Percentiles rank a stretch among this genome's conserved stretches.
Evolutionary conservation across 2,113 vertebrate species (phyloP).

Genomic region (Symphodus melops): DNA sequence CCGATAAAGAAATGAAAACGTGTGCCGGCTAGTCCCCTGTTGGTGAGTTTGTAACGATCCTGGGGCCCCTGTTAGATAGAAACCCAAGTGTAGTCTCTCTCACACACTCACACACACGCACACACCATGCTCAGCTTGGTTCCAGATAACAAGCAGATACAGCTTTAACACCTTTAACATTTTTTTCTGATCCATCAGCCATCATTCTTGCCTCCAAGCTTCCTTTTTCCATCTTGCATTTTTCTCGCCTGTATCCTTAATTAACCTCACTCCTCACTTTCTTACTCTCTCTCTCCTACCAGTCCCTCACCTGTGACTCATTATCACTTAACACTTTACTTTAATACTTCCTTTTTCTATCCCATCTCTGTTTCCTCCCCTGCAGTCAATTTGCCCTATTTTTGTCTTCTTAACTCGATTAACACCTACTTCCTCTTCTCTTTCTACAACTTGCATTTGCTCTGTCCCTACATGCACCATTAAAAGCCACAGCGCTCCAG

Average conservation of each 20-base stretch:
- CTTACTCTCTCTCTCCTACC: background rate
- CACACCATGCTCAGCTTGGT: background rate
- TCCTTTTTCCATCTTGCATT: background rate
- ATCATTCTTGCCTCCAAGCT: background rate
- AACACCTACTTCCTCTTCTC: background rate
- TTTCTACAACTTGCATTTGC: background rate
- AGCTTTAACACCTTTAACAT: constrained; percentile 18
- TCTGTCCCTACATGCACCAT: background rate
- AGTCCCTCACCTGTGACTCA: background rate
- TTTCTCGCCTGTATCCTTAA: background rate
- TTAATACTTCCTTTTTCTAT: background rate
- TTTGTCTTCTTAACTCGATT: background rate
- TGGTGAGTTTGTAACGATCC: too few species aligned
- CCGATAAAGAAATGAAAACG: too few species aligned
- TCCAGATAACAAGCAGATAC: constrained; percentile 45
- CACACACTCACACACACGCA: background rate
- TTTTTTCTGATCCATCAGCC: constrained; percentile 13
- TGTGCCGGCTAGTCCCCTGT: too few species aligned
- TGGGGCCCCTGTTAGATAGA: background rate
- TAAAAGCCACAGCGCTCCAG: background rate
- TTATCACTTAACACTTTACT: background rate
- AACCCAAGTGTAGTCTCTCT: constrained; percentile 1
- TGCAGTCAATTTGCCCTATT: too few species aligned
- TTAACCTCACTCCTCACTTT: background rate
- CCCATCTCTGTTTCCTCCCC: background rate